phyloP scores from a whole-genome alignment of 2,797 vertebrate genomes.

The Ceryle rudis region DNA sequence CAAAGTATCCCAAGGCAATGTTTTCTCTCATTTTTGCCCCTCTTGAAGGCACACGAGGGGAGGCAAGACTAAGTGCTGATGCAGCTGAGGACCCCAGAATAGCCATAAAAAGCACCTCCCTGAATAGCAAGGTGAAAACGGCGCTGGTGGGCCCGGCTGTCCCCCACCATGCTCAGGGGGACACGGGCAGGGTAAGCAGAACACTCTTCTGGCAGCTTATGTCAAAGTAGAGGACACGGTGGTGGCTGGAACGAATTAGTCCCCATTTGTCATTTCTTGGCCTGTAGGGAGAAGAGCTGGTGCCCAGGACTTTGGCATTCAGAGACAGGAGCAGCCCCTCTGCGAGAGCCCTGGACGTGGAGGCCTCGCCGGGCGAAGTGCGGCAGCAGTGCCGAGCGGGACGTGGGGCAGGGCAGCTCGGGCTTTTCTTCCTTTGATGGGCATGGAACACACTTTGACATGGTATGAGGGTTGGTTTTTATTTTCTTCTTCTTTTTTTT shows the following conservation, averaged over 20 bases:
- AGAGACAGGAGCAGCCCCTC: neutral
- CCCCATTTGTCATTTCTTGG: neutral
- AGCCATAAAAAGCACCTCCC: neutral
- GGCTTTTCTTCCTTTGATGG: conserved; percentile 62
- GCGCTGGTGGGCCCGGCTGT: rapidly evolving
- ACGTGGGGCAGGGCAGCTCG: neutral
- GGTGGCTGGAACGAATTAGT: neutral
- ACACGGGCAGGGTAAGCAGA: rapidly evolving
- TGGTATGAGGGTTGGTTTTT: neutral
- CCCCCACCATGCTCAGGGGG: rapidly evolving
- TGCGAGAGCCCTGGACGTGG: neutral
- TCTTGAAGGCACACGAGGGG: neutral
- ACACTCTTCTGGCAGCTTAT: neutral
- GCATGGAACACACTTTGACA: neutral
- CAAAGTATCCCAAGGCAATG: neutral
- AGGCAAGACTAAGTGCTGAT: neutral
- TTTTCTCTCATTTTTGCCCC: neutral
- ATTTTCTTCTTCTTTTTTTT: neutral
- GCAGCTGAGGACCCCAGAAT: neutral
- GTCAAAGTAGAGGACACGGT: neutral
- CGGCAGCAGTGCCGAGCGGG: rapidly evolving
- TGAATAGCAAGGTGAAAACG: rapidly evolving
- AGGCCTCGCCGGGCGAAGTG: neutral
- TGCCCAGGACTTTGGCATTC: neutral
- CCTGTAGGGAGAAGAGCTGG: neutral